phyloP scores from a whole-genome alignment of 2,888 invertebrate genomes.

The Chymomyza amoena region DNA sequence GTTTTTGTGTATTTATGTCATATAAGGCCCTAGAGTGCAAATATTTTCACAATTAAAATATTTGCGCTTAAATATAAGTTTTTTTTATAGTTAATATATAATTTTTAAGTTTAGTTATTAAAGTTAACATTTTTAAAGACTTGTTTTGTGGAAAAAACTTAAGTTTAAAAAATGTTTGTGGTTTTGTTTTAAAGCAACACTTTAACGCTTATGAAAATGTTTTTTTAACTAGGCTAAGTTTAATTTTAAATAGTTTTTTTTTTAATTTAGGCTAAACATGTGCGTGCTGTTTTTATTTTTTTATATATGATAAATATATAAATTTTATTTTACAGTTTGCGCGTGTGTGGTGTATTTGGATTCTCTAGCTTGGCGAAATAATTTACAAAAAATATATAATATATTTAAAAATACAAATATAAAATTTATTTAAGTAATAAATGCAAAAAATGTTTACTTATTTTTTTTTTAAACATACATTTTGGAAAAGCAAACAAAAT shows the following conservation, averaged over 20 bases:
- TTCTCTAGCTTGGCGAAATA: conserved; percentile 64
- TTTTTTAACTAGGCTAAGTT: conserved; percentile 62
- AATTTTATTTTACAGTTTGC: conserved; percentile 53
- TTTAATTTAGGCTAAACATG: conserved; percentile 67
- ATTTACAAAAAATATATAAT: conserved; percentile 63
- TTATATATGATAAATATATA: conserved; percentile 9
- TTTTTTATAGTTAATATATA: conserved; percentile 25
- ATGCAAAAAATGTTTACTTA: conserved; percentile 52
- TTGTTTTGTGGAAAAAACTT: conserved; percentile 29
- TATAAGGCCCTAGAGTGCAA: conserved; percentile 73
- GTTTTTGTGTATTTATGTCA: conserved; percentile 57
- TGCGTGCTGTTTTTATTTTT: conserved; percentile 43
- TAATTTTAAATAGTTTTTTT: conserved; percentile 25
- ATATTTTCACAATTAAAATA: conserved; percentile 66
- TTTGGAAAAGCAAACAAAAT: conserved; percentile 65
- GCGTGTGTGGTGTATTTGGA: conserved; percentile 47
- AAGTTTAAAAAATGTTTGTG: conserved; percentile 9
- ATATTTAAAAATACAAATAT: conserved; percentile 59
- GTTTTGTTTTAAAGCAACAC: conserved; percentile 21
- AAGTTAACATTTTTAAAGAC: conserved; percentile 61
- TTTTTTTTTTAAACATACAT: conserved; percentile 12
- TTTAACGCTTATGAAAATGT: conserved; percentile 14
- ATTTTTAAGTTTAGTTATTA: conserved; percentile 34
- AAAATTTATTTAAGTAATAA: conserved; percentile 72
- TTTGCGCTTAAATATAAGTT: conserved; percentile 59